Percentiles rank a stretch among this genome's conserved stretches.
Conservation (phyloP, 2,888 invertebrate species). For the Ceramica pisi region DNA sequence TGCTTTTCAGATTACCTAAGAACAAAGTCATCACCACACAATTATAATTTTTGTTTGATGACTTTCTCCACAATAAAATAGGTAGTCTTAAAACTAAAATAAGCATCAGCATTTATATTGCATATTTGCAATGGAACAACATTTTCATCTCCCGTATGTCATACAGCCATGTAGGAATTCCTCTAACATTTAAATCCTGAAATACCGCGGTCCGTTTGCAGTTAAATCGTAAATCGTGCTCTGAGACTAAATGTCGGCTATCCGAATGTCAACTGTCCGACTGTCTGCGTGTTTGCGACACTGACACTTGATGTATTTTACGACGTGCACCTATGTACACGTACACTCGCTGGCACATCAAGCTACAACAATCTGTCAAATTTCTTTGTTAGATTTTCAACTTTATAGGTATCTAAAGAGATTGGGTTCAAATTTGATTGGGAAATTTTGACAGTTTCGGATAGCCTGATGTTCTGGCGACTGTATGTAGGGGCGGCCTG, state of each 20-base stretch:
- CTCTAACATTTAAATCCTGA: constrained; percentile 25
- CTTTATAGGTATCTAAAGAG: no score
- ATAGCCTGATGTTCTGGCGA: no score
- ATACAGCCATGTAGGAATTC: constrained; percentile 15
- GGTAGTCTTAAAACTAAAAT: no score
- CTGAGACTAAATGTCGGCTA: constrained; percentile 19
- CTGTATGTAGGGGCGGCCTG: constrained; percentile 1
- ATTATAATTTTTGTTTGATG: constrained; percentile 1
- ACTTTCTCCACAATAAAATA: neutral
- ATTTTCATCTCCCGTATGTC: constrained; percentile 8
- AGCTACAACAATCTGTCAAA: no score
- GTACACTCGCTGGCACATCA: no score
- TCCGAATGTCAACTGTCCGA: constrained; percentile 16
- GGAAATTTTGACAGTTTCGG: no score
- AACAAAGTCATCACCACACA: neutral
- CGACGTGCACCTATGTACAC: neutral
- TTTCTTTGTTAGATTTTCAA: no score
- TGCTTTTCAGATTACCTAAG: neutral
- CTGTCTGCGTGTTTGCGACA: constrained; percentile 7
- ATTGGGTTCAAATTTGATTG: no score
- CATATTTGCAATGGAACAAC: neutral
- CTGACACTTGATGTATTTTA: constrained; percentile 19
- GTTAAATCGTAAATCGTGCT: constrained; percentile 37
- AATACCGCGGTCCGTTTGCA: constrained; percentile 22
- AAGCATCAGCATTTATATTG: no score